Base-by-base conservation (phyloP, 2,888 invertebrate species). In the Heterodera filipjevi region DNA sequence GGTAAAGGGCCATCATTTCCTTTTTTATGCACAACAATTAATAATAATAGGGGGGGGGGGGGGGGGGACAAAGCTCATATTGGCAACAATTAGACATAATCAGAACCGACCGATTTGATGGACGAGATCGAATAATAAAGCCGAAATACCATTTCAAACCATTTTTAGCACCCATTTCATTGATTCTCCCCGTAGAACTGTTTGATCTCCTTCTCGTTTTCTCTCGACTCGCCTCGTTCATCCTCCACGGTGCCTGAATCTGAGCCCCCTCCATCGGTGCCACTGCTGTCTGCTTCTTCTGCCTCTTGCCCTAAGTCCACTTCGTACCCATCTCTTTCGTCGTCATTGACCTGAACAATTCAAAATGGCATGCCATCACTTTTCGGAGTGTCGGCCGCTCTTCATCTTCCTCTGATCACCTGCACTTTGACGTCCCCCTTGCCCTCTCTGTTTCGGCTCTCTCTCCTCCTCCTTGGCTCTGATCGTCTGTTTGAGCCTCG, bases 171-270 rank as follows among this genome's bases (percentile, higher is more conserved):
- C 10, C 19, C 49, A n/a, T n/a, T n/a, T n/a, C n/a, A n/a, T n/a
- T n/a, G 16, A 44, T 72, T 78, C 16, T n/a, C 33, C 16, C 30
- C 77, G 22, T 77, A 78, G 12, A 78, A 74, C 66, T 66, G 66
- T 12, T 35, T 35, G 66, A 79, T 79, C 91, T 66, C 46, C 83
- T 33, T 66, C 83, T 49, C 66, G 75, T 75, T 44, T 84, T 66
- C n/a, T 85, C 49, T 30, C 77, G 59, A 5, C 83, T 77, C 22
- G 85, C 71, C 77, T 83, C 83, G 66, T 82, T 84, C 35, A 39
- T 81, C 81, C 35, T 83, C 81, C 22, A 81, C 81, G 16, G 81
- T 81, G 64, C 81, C 81, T 6, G 81, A 81, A 75, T 81, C 81
- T 16, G 76, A 83, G 74, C 64, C 78, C 8, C 71, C 71, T n/a